phyloP scores from a whole-genome alignment of 2,797 vertebrate species.

The Meda fulgida region DNA sequence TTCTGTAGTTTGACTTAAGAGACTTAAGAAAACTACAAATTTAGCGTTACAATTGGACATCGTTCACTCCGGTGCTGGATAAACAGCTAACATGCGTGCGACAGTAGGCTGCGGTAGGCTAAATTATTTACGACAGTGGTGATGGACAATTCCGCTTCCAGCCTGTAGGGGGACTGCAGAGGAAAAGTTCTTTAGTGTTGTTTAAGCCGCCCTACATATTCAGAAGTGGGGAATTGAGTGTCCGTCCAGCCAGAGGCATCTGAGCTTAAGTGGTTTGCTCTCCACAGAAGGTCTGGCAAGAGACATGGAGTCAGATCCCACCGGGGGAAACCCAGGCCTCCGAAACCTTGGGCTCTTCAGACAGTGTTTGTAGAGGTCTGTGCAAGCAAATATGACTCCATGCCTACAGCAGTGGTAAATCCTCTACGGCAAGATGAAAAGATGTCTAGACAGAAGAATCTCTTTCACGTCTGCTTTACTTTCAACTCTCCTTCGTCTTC shows the following conservation, averaged over 20 bases:
- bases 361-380: background rate
- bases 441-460: constrained; percentile 57
- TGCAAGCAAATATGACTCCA: constrained; percentile 17
- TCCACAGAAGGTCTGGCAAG: constrained; percentile 25
- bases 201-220: constrained; percentile 36
- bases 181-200: too few species aligned
- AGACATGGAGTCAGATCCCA: background rate
- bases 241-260: constrained; percentile 13
- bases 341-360: constrained; percentile 1
- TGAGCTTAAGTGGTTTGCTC: background rate
- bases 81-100: too few species aligned
- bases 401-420: constrained; percentile 54
- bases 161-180: too few species aligned
- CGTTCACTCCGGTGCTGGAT: too few species aligned
- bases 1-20: too few species aligned
- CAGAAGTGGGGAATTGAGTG: constrained; percentile 17
- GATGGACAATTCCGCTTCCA: too few species aligned
- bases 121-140: too few species aligned
- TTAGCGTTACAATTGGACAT: too few species aligned
- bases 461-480: constrained; percentile 9
- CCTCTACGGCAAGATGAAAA: constrained; percentile 59
- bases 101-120: too few species aligned
- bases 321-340: constrained; percentile 32
- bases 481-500: background rate
- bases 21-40: too few species aligned